These are phyloP conservation scores for Phengaris arion DNA, from an alignment of 2,888 invertebrate genomes.

Conservation along the genomic window DNA sequence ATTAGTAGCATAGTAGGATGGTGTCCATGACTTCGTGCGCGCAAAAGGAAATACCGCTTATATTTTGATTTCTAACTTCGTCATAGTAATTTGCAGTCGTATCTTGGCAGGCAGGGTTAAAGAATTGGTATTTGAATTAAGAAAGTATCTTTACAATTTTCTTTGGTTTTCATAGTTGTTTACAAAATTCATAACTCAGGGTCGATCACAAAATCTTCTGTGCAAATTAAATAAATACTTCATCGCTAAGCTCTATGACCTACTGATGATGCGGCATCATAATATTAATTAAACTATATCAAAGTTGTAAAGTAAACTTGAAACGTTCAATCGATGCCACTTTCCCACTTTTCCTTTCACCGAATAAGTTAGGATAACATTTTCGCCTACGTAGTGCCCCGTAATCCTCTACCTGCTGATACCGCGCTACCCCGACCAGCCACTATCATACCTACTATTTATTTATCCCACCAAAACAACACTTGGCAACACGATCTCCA, in stretches of 20 bases:
- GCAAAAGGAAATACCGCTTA: too few relatives aligned
- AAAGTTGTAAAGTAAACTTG: slow-evolving; percentile 26
- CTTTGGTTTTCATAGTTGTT: too few relatives aligned
- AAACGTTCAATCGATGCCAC: slow-evolving; percentile 56
- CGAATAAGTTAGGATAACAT: slow-evolving; percentile 76
- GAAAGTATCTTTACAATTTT: too few relatives aligned
- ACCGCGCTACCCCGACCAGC: slow-evolving; percentile 72
- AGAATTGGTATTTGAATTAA: too few relatives aligned
- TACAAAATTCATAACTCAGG: too few relatives aligned
- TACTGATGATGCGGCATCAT: background rate
- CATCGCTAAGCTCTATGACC: background rate
- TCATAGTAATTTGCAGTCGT: too few relatives aligned
- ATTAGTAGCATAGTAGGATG: too few relatives aligned
- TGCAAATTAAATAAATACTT: background rate
- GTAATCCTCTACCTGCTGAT: slow-evolving; percentile 77
- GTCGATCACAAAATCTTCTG: too few relatives aligned
- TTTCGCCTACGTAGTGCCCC: slow-evolving; percentile 69
- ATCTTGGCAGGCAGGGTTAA: too few relatives aligned
- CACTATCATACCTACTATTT: slow-evolving; percentile 74
- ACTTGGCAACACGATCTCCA: slow-evolving; percentile 34
- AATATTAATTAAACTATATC: background rate
- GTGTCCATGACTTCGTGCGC: too few relatives aligned
- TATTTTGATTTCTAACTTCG: too few relatives aligned
- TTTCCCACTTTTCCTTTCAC: slow-evolving; percentile 76
- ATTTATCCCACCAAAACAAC: slow-evolving; percentile 36